A percentile compares a stretch with the other conserved stretches of the same genome.
Evolutionary conservation across 1,140 invertebrate species (phyloP).

Genomic region (Cydia strobilella): DNA sequence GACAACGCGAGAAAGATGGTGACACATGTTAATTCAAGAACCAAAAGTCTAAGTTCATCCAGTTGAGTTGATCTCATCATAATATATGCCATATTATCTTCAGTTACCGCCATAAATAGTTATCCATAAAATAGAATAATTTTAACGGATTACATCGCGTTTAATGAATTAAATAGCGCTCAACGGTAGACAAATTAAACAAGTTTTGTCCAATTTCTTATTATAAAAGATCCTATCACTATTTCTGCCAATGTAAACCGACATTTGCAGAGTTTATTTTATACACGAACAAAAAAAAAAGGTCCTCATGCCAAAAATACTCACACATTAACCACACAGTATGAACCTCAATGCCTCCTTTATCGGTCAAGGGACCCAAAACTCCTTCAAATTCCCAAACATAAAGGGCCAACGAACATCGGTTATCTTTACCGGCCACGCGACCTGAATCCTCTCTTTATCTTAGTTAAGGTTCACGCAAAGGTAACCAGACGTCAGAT

Average conservation of each 20-base stretch:
- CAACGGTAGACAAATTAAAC: too few relatives aligned
- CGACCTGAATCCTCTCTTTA: background rate
- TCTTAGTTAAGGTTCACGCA: background rate
- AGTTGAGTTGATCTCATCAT: too few relatives aligned
- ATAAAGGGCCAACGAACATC: background rate
- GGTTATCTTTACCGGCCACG: constrained; percentile 8
- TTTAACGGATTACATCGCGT: too few relatives aligned
- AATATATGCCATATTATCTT: too few relatives aligned
- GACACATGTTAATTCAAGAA: too few relatives aligned
- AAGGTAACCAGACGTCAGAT: background rate
- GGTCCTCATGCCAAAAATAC: background rate
- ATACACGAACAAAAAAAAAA: background rate
- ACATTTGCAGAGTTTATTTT: background rate
- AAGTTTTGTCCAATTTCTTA: too few relatives aligned
- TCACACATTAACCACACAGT: background rate
- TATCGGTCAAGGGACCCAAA: background rate
- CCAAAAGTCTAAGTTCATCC: too few relatives aligned
- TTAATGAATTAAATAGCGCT: too few relatives aligned
- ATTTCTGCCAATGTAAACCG: background rate
- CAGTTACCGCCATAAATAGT: too few relatives aligned
- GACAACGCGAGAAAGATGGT: too few relatives aligned
- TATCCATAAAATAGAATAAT: too few relatives aligned
- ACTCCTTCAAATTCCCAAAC: background rate
- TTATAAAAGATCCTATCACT: too few relatives aligned
- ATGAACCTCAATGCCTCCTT: background rate